Evolutionary conservation across 2,113 vertebrate genomes (phyloP).

Genomic region (Bos javanicus): DNA sequence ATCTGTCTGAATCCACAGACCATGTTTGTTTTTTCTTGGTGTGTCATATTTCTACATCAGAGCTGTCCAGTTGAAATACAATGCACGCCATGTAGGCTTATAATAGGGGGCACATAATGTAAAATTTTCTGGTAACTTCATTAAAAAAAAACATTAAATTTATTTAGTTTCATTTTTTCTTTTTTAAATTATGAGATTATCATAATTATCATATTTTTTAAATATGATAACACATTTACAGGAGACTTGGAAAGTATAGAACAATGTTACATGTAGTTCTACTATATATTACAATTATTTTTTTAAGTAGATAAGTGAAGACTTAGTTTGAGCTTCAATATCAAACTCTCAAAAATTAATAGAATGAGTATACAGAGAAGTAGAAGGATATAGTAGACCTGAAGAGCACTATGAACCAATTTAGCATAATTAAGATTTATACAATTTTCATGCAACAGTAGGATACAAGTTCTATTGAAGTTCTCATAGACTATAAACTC

Average conservation of each 20-base stretch:
- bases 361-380: not conserved
- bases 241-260: too few species aligned
- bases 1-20: not conserved
- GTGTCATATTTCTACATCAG: not conserved
- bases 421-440: not conserved
- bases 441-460: not conserved
- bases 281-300: not conserved
- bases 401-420: not conserved
- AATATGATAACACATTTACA: not conserved
- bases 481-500: not conserved
- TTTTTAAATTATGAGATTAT: not conserved
- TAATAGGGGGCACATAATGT: not conserved
- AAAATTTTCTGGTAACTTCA: not conserved
- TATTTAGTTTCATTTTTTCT: not conserved
- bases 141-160: not conserved
- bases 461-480: not conserved
- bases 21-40: not conserved
- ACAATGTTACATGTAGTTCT: not conserved
- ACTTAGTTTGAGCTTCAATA: not conserved
- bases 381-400: not conserved
- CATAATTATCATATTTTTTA: too few species aligned
- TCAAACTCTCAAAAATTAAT: not conserved
- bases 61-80: not conserved
- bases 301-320: not conserved
- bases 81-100: not conserved